phyloP scores from a whole-genome alignment of 2,888 invertebrate species.

The Nemotelus pantherinus region DNA sequence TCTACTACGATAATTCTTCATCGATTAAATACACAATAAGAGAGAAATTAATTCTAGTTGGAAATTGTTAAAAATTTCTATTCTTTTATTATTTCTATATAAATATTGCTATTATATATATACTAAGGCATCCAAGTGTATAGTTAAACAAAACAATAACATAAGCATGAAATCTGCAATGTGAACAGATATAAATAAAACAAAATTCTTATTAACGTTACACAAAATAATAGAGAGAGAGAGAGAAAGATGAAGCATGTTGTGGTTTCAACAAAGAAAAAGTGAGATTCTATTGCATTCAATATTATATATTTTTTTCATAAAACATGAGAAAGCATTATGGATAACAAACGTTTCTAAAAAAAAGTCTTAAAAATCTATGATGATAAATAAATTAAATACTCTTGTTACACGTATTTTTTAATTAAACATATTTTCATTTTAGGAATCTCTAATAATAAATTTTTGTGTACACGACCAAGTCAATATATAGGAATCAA shows the following conservation, averaged over 20 bases:
- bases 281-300: slow-evolving; percentile 31
- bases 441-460: slow-evolving; percentile 48
- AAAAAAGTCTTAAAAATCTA: slow-evolving; percentile 21
- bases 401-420: slow-evolving; percentile 47
- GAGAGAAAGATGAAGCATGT: slow-evolving; percentile 42
- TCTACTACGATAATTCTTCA: slow-evolving; percentile 36
- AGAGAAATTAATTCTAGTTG: slow-evolving; percentile 45
- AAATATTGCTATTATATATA: slow-evolving; percentile 36
- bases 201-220: neutral
- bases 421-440: slow-evolving; percentile 45
- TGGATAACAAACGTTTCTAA: slow-evolving; percentile 14
- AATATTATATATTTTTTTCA: slow-evolving; percentile 13
- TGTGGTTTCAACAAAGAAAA: slow-evolving; percentile 44
- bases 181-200: neutral
- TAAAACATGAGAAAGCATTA: slow-evolving; percentile 6
- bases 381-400: slow-evolving; percentile 44
- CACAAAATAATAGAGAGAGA: neutral
- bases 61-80: slow-evolving; percentile 49
- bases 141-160: slow-evolving; percentile 40
- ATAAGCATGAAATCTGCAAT: neutral
- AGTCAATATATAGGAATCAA: slow-evolving; percentile 50
- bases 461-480: slow-evolving; percentile 50
- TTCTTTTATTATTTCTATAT: slow-evolving; percentile 34
- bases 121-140: slow-evolving; percentile 45
- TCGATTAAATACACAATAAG: slow-evolving; percentile 24